Evolutionary conservation across 2,113 vertebrate genomes (phyloP).

Genomic region (Mionectes macconnelli): DNA sequence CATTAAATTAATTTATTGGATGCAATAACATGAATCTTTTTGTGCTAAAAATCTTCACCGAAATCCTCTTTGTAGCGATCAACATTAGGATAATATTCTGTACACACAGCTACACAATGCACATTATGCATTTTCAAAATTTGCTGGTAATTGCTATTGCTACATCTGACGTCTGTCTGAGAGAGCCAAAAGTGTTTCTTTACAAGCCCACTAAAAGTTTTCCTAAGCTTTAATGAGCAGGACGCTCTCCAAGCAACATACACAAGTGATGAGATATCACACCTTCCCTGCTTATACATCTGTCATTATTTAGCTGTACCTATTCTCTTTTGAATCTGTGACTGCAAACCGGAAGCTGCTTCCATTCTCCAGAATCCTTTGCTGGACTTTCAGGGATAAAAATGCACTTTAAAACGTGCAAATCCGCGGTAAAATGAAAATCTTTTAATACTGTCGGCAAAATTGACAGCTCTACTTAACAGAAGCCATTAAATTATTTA

Average conservation of each 20-base stretch:
- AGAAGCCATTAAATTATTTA: slow-evolving; percentile 75
- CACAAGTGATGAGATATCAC: background rate
- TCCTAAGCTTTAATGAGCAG: background rate
- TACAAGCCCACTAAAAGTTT: background rate
- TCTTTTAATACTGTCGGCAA: slow-evolving; percentile 61
- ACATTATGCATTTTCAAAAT: background rate
- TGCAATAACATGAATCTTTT: background rate
- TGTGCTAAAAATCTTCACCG: background rate
- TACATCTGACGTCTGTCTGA: background rate
- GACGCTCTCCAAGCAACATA: background rate
- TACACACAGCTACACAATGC: background rate
- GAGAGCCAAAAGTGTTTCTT: background rate
- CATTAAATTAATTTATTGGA: background rate
- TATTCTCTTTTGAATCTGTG: slow-evolving; percentile 6
- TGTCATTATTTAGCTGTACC: slow-evolving; percentile 23
- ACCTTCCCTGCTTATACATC: background rate
- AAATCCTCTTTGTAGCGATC: background rate
- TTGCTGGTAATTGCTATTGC: background rate
- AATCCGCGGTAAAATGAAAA: slow-evolving; percentile 61
- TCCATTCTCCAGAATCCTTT: slow-evolving; percentile 30
- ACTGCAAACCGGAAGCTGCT: slow-evolving; percentile 16
- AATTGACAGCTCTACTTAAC: slow-evolving; percentile 71
- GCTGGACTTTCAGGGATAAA: slow-evolving; percentile 51
- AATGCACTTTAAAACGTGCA: slow-evolving; percentile 49
- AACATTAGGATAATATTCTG: background rate